Base-by-base conservation (phyloP, 2,888 invertebrate species). In the Scaptomyza reducta region DNA sequence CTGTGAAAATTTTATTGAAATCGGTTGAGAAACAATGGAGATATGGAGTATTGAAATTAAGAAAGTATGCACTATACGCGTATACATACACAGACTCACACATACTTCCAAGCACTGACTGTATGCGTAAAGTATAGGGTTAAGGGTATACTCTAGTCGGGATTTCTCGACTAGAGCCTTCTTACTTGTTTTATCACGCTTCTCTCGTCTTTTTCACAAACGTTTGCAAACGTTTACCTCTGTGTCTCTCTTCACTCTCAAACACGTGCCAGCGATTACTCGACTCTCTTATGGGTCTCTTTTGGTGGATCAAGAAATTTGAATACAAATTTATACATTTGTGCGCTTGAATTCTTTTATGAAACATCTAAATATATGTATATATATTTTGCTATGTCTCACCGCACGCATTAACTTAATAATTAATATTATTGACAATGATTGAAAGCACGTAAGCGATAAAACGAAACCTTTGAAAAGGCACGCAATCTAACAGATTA, bases 201-300 rank as follows among this genome's bases (percentile, higher is more conserved):
- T 35, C 33, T 33, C 11, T 33, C 27, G 6, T 27, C 7, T 31
- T n/a, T 6, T n/a, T 35, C 6, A 22, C 22, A 44, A 33, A 33
- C 44, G 55, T 22, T 57, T 54, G 5, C 13, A 25, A 33, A 27
- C 16, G 6, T 40, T 31, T 40, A 31, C 6, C 13, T 33, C 33
- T 38, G n/a, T 35, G 3, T 35, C n/a, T n/a, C 35, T 14, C 14
- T 38, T 38, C 7, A 38, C n/a, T 35, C n/a, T n/a, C n/a, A n/a
- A n/a, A n/a, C n/a, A n/a, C n/a, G n/a, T n/a, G n/a, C n/a, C n/a
- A n/a, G n/a, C n/a, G n/a, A n/a, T n/a, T n/a, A n/a, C n/a, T n/a
- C n/a, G n/a, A n/a, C n/a, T n/a, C 6, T 35, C 6, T 35, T 35
- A 13, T 38, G 0, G 2, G 22, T 22, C 35, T 7, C n/a, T 14